Percentiles rank a stretch among this genome's conserved stretches.
Conservation (phyloP, 2,113 vertebrate genomes). For the Monopterus albus region DNA sequence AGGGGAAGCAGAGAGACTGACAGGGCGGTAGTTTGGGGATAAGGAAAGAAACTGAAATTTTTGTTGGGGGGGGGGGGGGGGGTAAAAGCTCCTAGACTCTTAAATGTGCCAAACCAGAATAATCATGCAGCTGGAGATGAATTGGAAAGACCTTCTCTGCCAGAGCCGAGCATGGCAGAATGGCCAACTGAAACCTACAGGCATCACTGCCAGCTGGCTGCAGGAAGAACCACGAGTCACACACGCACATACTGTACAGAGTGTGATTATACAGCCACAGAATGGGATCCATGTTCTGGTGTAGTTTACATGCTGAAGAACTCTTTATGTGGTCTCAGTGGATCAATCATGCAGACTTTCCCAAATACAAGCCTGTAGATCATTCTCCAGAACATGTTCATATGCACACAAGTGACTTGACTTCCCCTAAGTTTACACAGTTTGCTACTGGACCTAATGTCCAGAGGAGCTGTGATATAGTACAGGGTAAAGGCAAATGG, state of each 20-base stretch:
- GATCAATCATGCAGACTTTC: conserved; percentile 18
- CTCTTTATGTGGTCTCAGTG: conserved; percentile 44
- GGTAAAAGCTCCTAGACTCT: background rate
- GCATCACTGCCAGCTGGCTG: conserved; percentile 18
- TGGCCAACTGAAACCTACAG: conserved; percentile 35
- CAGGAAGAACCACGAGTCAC: too few species aligned
- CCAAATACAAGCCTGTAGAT: background rate
- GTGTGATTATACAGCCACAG: conserved; percentile 32
- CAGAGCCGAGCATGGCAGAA: conserved; percentile 29
- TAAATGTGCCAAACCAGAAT: conserved; percentile 45
- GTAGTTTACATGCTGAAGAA: conserved; percentile 17
- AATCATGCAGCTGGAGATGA: conserved; percentile 41
- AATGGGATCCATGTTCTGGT: conserved; percentile 46
- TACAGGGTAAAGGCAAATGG: background rate
- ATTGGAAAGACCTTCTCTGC: conserved; percentile 50
- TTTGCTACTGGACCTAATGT: background rate
- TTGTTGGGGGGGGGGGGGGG: background rate
- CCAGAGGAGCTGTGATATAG: background rate
- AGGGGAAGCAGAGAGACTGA: conserved; percentile 42
- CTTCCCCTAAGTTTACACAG: background rate
- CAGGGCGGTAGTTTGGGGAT: conserved; percentile 33
- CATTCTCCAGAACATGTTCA: background rate
- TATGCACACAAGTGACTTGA: background rate
- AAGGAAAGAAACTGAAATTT: conserved; percentile 48
- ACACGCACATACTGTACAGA: background rate